A percentile compares a stretch with the other conserved stretches of the same genome.
Evolutionary conservation across 2,797 vertebrate genomes (phyloP).

Genomic region (Sebastes diploproa): DNA sequence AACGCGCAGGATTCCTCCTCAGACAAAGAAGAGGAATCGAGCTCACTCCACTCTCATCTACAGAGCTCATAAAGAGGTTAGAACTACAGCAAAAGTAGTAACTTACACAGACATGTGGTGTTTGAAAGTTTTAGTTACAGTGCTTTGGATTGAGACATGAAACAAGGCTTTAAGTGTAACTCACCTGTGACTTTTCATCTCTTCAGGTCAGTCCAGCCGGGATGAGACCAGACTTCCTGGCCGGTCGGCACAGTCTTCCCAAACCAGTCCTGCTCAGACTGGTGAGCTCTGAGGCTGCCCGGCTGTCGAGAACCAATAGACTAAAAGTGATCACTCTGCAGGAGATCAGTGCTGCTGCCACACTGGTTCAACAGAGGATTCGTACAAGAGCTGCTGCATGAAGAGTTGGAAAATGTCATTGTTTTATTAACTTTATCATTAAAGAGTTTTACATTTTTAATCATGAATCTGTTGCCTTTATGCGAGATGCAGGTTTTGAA

Average conservation of each 20-base stretch:
- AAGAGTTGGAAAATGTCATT: slow-evolving; percentile 18
- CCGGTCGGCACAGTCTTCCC: slow-evolving; percentile 17
- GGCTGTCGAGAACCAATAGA: slow-evolving; percentile 68
- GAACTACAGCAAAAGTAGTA: background rate
- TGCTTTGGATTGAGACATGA: background rate
- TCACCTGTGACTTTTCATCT: background rate
- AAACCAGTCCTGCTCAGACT: slow-evolving; percentile 60
- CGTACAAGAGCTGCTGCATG: slow-evolving; percentile 52
- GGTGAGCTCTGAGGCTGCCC: slow-evolving; percentile 74
- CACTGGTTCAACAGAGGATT: slow-evolving; percentile 26
- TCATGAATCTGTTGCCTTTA: background rate
- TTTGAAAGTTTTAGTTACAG: background rate
- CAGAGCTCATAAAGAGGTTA: slow-evolving; percentile 73
- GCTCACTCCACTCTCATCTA: slow-evolving; percentile 55
- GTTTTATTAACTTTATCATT: slow-evolving; percentile 27
- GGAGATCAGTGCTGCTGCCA: slow-evolving; percentile 69
- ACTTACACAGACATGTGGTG: background rate
- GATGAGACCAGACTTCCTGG: slow-evolving; percentile 36
- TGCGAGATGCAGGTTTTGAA: background rate
- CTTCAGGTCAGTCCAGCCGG: slow-evolving; percentile 14
- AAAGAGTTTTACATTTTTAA: slow-evolving; percentile 34
- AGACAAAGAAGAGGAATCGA: slow-evolving; percentile 31
- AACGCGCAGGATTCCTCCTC: background rate
- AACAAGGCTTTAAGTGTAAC: background rate
- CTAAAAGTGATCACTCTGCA: slow-evolving; percentile 57